A percentile compares a stretch with the other conserved stretches of the same genome.
Evolutionary conservation across 2,888 invertebrate genomes (phyloP).

Genomic region (Drosophila kuntzei): DNA sequence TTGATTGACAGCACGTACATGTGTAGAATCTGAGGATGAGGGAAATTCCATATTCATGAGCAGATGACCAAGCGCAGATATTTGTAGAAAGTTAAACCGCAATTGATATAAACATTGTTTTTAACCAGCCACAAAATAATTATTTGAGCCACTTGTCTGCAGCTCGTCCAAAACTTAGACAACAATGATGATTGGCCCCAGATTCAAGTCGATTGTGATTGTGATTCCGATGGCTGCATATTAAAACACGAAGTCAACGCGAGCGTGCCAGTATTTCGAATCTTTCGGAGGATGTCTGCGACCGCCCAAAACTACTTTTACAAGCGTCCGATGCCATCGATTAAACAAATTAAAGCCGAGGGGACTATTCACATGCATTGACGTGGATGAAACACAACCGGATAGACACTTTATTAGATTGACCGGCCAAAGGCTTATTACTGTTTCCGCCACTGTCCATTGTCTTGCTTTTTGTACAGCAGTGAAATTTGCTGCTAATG

Average conservation of each 20-base stretch:
- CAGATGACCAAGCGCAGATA: conserved; percentile 26
- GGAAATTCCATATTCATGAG: neutral
- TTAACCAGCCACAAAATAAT: conserved; percentile 44
- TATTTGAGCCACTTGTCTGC: conserved; percentile 30
- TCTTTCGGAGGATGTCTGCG: conserved; percentile 6
- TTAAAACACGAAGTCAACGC: conserved; percentile 51
- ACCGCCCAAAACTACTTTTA: conserved; percentile 62
- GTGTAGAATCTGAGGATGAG: conserved; percentile 8
- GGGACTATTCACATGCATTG: conserved; percentile 17
- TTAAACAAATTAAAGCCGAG: conserved; percentile 55
- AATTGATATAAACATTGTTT: conserved; percentile 52
- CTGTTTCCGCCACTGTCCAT: conserved; percentile 39
- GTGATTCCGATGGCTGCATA: conserved; percentile 50
- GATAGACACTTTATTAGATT: conserved; percentile 51
- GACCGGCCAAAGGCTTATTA: conserved; percentile 38
- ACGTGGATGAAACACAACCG: conserved; percentile 31
- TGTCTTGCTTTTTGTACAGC: conserved; percentile 2
- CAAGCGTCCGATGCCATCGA: conserved; percentile 51
- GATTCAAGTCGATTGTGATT: conserved; percentile 46
- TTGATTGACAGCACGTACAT: neutral
- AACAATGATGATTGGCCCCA: conserved; percentile 52
- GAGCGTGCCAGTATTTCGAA: conserved; percentile 42
- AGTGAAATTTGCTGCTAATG: conserved; percentile 34
- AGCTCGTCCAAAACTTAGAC: conserved; percentile 35
- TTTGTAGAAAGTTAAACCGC: conserved; percentile 59